phyloP scores from a whole-genome alignment of 2,888 invertebrate genomes.

The Drosophila colorata region DNA sequence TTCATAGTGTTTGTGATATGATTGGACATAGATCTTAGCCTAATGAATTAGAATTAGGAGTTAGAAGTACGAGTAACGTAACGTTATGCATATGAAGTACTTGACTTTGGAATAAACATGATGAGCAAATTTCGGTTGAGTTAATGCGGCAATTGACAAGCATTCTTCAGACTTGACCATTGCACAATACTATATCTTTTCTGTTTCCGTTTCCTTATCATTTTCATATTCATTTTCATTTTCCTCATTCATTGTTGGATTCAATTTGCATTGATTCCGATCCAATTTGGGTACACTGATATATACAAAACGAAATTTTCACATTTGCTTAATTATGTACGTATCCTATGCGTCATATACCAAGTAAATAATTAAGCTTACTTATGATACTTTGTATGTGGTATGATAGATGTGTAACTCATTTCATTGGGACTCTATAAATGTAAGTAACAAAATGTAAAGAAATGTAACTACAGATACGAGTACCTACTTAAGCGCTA shows the following conservation, averaged over 20 bases:
- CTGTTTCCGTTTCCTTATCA: slow-evolving; percentile 14
- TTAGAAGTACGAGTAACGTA: slow-evolving; percentile 41
- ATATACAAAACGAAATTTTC: slow-evolving; percentile 23
- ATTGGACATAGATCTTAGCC: slow-evolving; percentile 60
- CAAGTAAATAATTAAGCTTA: slow-evolving; percentile 39
- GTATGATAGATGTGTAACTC: slow-evolving; percentile 35
- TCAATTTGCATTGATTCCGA: neutral
- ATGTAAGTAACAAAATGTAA: slow-evolving; percentile 77
- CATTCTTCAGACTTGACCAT: slow-evolving; percentile 53
- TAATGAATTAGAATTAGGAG: slow-evolving; percentile 55
- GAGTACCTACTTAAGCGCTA: slow-evolving; percentile 79
- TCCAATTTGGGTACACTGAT: slow-evolving; percentile 16
- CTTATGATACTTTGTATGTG: slow-evolving; percentile 29
- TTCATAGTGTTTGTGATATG: slow-evolving; percentile 60
- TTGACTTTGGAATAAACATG: slow-evolving; percentile 59
- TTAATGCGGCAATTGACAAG: slow-evolving; percentile 60
- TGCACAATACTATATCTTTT: slow-evolving; percentile 51
- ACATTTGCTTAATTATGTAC: slow-evolving; percentile 45
- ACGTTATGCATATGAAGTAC: slow-evolving; percentile 31
- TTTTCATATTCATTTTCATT: slow-evolving; percentile 7
- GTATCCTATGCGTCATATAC: slow-evolving; percentile 22
- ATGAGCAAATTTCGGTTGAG: slow-evolving; percentile 69
- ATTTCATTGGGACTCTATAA: slow-evolving; percentile 52
- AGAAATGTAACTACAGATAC: slow-evolving; percentile 68
- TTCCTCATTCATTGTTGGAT: slow-evolving; percentile 13